A percentile compares a stretch with the other conserved stretches of the same genome.
These are phyloP conservation scores for Trisateles emortualis DNA, from an alignment of 2,888 invertebrate species.

Conservation along the genomic window DNA sequence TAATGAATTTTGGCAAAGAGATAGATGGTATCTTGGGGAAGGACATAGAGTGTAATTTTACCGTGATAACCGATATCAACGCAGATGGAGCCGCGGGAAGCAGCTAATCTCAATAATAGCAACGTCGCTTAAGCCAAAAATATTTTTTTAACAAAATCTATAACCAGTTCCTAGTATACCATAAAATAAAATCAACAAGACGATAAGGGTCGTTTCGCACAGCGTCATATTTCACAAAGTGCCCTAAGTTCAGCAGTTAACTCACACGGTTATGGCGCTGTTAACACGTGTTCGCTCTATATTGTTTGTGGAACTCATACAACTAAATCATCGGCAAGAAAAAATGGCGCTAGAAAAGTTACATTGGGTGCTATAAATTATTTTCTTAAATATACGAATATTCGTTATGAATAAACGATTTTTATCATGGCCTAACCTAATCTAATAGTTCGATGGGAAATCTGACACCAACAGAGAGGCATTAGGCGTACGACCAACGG, in stretches of 20 bases:
- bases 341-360: conserved; percentile 58
- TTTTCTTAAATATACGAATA: conserved; percentile 17
- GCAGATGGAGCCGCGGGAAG: no score
- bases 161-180: conserved; percentile 24
- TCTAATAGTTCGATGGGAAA: no score
- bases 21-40: no score
- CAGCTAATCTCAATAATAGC: no score
- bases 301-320: conserved; percentile 67
- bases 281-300: conserved; percentile 84
- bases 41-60: no score
- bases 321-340: conserved; percentile 69
- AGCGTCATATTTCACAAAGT: conserved; percentile 84
- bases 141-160: neutral
- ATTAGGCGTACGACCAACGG: no score
- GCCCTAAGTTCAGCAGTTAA: conserved; percentile 85
- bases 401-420: neutral
- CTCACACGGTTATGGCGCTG: conserved; percentile 80
- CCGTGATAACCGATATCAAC: no score
- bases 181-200: conserved; percentile 68
- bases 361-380: conserved; percentile 10
- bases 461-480: no score
- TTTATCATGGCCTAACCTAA: no score
- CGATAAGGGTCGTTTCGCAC: conserved; percentile 76
- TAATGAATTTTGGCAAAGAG: no score
- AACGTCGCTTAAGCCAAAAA: neutral